These are phyloP conservation scores for Drosophila atripex DNA, from an alignment of 2,888 invertebrate genomes.

Conservation along the genomic window DNA sequence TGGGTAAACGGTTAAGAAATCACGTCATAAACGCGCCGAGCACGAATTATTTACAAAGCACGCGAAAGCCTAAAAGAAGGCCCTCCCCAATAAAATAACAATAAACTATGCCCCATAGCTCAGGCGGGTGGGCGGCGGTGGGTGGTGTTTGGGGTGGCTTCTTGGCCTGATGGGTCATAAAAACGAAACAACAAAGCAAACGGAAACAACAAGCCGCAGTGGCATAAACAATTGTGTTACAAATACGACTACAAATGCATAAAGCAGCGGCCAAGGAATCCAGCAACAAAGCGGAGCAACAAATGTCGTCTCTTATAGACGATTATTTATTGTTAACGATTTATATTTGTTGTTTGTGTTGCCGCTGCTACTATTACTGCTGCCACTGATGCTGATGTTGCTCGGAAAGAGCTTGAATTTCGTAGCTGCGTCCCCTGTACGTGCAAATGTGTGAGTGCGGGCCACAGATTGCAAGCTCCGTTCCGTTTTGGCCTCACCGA, in stretches of 20 bases:
- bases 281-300: constrained; percentile 46
- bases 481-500: constrained; percentile 59
- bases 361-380: constrained; percentile 8
- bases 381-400: constrained; percentile 13
- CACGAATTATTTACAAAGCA: constrained; percentile 80
- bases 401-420: constrained; percentile 62
- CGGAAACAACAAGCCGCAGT: constrained; percentile 55
- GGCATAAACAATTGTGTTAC: constrained; percentile 78
- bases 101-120: constrained; percentile 69
- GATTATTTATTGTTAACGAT: constrained; percentile 79
- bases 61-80: constrained; percentile 75
- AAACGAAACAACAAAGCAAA: constrained; percentile 57
- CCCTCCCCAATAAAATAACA: constrained; percentile 75
- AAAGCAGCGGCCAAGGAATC: constrained; percentile 55
- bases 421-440: constrained; percentile 57
- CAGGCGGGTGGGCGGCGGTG: constrained; percentile 7
- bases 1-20: constrained; percentile 62
- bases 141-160: constrained; percentile 11
- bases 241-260: constrained; percentile 77
- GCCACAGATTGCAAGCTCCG: constrained; percentile 65
- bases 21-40: constrained; percentile 77
- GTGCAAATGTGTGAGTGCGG: constrained; percentile 68
- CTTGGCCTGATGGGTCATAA: constrained; percentile 61
- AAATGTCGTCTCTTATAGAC: constrained; percentile 61
- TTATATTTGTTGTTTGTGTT: constrained; percentile 65